Evolutionary conservation across 2,797 vertebrate genomes (phyloP).

Genomic region (Leucoraja ocellata): DNA sequence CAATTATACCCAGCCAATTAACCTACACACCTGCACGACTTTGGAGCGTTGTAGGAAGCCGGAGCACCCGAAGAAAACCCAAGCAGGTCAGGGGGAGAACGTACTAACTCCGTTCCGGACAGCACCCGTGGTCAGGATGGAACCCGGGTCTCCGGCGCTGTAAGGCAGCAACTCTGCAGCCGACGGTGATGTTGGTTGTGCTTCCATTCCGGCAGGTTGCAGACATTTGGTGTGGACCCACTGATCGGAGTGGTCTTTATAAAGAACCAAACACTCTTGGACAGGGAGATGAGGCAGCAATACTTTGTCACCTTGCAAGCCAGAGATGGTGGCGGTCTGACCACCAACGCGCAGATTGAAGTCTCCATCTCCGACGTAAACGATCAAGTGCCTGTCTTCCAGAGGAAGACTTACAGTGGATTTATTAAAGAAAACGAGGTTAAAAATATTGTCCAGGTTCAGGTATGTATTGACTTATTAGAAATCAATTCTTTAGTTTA

Average conservation of each 20-base stretch:
- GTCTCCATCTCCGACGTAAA: conserved; percentile 19
- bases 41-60: no score
- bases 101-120: no score
- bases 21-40: no score
- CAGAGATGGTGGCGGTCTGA: conserved; percentile 9
- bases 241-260: background rate
- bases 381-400: conserved; percentile 27
- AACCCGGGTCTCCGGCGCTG: no score
- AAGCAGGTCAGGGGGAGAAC: no score
- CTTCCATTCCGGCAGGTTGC: background rate
- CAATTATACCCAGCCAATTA: no score
- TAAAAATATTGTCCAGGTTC: conserved; percentile 32
- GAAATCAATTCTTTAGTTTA: no score
- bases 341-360: conserved; percentile 3
- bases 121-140: no score
- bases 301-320: conserved; percentile 23
- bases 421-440: conserved; percentile 30
- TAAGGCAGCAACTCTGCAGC: no score
- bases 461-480: background rate
- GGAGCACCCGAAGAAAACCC: no score
- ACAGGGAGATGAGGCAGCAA: conserved; percentile 8
- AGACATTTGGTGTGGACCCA: conserved; percentile 1
- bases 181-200: no score
- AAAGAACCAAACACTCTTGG: background rate
- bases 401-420: conserved; percentile 12